Evolutionary conservation across 2,888 invertebrate genomes (phyloP).

Genomic region (Mongoloraphidia duomilia): DNA sequence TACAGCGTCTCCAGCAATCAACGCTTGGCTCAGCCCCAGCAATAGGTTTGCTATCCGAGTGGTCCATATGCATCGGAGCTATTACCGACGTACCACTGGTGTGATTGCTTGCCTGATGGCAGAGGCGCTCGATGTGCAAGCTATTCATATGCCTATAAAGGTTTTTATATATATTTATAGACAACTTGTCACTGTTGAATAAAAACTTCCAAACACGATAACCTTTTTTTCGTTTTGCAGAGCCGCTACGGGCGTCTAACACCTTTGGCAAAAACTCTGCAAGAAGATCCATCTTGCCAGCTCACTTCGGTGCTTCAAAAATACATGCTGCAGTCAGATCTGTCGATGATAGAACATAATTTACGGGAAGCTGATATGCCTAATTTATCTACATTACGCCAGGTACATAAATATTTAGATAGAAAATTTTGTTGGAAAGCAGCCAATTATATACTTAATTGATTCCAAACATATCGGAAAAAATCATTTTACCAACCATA

Average conservation of each 20-base stretch:
- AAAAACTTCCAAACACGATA: not conserved
- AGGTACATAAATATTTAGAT: slow-evolving; percentile 36
- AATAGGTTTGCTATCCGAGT: slow-evolving; percentile 78
- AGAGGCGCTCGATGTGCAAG: slow-evolving; percentile 77
- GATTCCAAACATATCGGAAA: no score
- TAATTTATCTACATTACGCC: slow-evolving; percentile 72
- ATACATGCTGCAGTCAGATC: slow-evolving; percentile 63
- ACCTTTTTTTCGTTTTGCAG: slow-evolving; percentile 30
- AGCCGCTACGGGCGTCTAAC: slow-evolving; percentile 84
- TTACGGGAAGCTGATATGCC: slow-evolving; percentile 74
- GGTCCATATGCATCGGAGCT: slow-evolving; percentile 63
- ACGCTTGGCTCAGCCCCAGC: slow-evolving; percentile 95
- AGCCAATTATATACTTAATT: no score
- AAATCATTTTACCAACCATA: no score
- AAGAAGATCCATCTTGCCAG: slow-evolving; percentile 92
- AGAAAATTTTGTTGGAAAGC: no score
- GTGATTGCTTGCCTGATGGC: slow-evolving; percentile 92
- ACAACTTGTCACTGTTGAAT: not conserved
- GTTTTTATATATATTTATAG: slow-evolving; percentile 26
- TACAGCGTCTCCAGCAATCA: slow-evolving; percentile 91
- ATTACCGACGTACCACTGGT: slow-evolving; percentile 68
- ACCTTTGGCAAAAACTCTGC: slow-evolving; percentile 74
- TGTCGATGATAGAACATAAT: slow-evolving; percentile 66
- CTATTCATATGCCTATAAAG: slow-evolving; percentile 66
- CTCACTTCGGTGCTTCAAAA: slow-evolving; percentile 78